Conservation (phyloP, 2,797 vertebrate species). For the Catostomus latipinnis region DNA sequence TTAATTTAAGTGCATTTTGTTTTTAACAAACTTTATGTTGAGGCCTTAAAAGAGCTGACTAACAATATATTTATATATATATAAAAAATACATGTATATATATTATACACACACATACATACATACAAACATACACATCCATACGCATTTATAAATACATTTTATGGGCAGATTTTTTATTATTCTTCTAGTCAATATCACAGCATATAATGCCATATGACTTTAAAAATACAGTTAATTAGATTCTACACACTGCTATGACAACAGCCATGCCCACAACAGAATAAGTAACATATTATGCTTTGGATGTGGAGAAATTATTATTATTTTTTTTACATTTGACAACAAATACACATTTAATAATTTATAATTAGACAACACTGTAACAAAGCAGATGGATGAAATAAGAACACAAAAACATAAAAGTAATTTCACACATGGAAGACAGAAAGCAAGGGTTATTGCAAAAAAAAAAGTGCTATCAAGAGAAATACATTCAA, state of each 20-base stretch:
- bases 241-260: not conserved
- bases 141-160: too few species aligned
- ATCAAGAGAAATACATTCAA: constrained; percentile 20
- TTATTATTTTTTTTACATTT: not conserved
- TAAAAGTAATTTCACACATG: not conserved
- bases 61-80: too few species aligned
- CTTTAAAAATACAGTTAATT: not conserved
- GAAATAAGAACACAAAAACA: constrained; percentile 11
- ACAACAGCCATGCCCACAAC: not conserved
- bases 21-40: too few species aligned
- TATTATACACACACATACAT: too few species aligned
- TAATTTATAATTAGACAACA: constrained; percentile 39
- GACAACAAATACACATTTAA: not conserved
- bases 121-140: too few species aligned
- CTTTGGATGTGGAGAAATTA: not conserved
- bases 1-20: too few species aligned
- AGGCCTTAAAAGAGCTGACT: too few species aligned
- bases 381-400: not conserved
- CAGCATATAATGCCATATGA: too few species aligned
- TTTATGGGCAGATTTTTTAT: too few species aligned
- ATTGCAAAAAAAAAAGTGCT: not conserved
- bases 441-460: constrained; percentile 9
- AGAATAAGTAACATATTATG: not conserved
- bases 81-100: too few species aligned
- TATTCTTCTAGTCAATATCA: too few species aligned